Conservation (phyloP, 2,113 vertebrate species). For the Hiodon alosoides region DNA sequence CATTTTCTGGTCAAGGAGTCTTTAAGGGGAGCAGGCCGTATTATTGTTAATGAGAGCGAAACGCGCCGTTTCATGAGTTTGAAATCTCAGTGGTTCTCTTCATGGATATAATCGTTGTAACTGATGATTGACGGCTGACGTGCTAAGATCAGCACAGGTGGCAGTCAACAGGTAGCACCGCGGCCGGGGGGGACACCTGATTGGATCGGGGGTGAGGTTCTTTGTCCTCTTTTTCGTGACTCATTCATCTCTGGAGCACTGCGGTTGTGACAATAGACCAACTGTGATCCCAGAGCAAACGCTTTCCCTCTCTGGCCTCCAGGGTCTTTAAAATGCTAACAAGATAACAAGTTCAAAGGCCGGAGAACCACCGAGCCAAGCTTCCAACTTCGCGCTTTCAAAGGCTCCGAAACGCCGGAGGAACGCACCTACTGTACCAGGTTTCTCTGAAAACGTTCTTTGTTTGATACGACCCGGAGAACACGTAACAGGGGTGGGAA, state of each 20-base stretch:
- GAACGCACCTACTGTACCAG: slow-evolving; percentile 24
- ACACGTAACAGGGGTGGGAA: too few species aligned
- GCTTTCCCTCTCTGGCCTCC: slow-evolving; percentile 22
- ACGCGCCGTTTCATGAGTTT: too few species aligned
- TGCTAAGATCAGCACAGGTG: too few species aligned
- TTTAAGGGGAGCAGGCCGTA: too few species aligned
- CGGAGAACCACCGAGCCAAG: slow-evolving; percentile 1
- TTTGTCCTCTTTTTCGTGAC: neutral
- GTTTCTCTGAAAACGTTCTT: slow-evolving; percentile 13
- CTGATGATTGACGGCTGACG: too few species aligned
- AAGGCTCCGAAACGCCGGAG: slow-evolving; percentile 2
- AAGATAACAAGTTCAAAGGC: slow-evolving; percentile 42
- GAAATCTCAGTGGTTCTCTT: too few species aligned
- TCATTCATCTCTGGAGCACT: slow-evolving; percentile 13
- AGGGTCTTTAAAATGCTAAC: slow-evolving; percentile 35
- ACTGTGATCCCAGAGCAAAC: slow-evolving; percentile 21
- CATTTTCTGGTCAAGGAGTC: too few species aligned
- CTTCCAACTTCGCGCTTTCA: slow-evolving; percentile 8
- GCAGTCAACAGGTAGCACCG: neutral
- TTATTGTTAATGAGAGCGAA: too few species aligned
- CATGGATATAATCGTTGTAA: too few species aligned
- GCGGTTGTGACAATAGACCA: slow-evolving; percentile 28
- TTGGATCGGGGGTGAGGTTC: slow-evolving; percentile 1
- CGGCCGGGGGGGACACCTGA: neutral
- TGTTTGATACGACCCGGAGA: slow-evolving; percentile 27